Evolutionary conservation across 2,888 invertebrate species (phyloP), one percentile per base, ranked within the genome.

Genomic region (Microctonus aethiopoides): DNA sequence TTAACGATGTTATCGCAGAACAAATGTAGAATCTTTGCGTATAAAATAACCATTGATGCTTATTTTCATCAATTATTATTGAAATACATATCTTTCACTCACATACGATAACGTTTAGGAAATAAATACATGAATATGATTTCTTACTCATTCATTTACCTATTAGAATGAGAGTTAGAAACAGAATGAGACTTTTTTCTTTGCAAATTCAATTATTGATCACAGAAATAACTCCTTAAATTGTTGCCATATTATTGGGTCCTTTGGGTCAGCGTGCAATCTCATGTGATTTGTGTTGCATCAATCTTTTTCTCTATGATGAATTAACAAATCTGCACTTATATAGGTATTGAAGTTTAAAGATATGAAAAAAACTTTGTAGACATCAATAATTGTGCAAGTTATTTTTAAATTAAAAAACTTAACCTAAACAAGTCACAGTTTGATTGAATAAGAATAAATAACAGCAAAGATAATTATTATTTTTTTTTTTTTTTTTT

Each of bases 261-360:
- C 59, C 61, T 64, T 63, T 72, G 64, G 72, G 16, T 46, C 20
- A 6, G 46, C 20, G 1, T 67, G 72, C 54, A 74, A 81, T 81
- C 85, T 86, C 85, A 81, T 87, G 85, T 87, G 84, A 86, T 32
- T 34, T 16, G 16, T 57, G 56, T 56, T 56, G 56, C 56, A 56
- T 56, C 26, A 56, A 56, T 22, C n/a, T 26, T 20, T 7, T 16
- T 9, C 46, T 46, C 16, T 16, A n/a, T n/a, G n/a, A 46, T 46
- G 46, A 46, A 20, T 46, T 0, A 7, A 20, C 16, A 20, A 46
- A 46, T 46, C 46, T 46, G 46, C 16, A 0, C 7, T n/a, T 46
- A 16, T n/a, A 46, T 16, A 46, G 6, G n/a, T n/a, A 1, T 46
- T 6, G 20, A 16, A 46, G 46, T n/a, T 5, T 16, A n/a, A 46